A percentile compares a stretch with the other conserved stretches of the same genome.
phyloP scores from a whole-genome alignment of 2,113 vertebrate species.

The Crypturellus undulatus region DNA sequence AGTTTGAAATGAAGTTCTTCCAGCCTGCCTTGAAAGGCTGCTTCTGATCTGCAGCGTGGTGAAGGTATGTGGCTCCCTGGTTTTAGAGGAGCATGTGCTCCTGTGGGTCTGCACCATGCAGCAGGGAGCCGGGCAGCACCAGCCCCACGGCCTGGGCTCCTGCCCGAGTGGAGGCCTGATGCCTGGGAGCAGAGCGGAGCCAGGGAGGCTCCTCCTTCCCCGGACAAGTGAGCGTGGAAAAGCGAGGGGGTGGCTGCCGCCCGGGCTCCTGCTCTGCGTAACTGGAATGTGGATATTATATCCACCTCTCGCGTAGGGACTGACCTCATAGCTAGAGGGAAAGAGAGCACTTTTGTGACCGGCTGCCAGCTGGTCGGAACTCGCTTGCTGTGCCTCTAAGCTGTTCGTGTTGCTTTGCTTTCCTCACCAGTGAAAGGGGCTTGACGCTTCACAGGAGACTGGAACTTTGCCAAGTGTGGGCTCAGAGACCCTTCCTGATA shows the following conservation, averaged over 20 bases:
- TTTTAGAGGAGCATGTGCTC: not conserved
- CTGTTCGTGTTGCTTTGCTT: not conserved
- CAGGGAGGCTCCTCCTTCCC: not conserved
- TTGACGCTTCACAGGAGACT: not conserved
- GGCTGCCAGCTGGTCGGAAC: not conserved
- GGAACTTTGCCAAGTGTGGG: not conserved
- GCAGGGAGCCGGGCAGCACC: not conserved
- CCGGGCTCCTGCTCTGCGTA: not conserved
- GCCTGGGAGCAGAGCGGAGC: not conserved
- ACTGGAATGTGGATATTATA: not conserved
- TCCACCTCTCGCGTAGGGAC: not conserved
- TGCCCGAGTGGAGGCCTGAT: not conserved
- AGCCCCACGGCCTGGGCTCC: not conserved
- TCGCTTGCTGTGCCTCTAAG: not conserved
- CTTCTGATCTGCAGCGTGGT: not conserved
- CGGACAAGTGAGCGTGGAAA: not conserved
- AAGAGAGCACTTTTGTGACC: not conserved
- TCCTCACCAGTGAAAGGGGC: not conserved
- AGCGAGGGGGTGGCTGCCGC: not conserved
- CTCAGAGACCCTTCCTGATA: not conserved
- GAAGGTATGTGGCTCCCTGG: not conserved
- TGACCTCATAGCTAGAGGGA: not conserved
- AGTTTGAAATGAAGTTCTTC: slow-evolving; percentile 7
- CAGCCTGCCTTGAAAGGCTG: not conserved
- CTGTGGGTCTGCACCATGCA: not conserved